Conservation (phyloP, 1,140 invertebrate genomes). For the Drosophila pallidifrons region DNA sequence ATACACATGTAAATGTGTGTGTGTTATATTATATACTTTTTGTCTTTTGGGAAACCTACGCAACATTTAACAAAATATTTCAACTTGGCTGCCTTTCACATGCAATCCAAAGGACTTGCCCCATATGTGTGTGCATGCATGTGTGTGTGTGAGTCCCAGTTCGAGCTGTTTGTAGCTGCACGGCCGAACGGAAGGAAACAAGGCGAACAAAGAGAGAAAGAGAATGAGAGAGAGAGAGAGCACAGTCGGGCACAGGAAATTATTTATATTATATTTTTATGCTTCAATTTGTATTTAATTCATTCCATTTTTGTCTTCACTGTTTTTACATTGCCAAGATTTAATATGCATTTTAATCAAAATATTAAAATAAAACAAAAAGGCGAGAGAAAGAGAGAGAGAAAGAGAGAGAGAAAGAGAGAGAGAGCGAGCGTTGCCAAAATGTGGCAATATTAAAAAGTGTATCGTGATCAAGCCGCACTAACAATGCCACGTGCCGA, state of each 20-base stretch:
- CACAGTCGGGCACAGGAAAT: constrained; percentile 72
- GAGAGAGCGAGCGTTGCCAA: constrained; percentile 21
- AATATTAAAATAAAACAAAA: constrained; percentile 52
- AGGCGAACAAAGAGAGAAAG: constrained; percentile 23
- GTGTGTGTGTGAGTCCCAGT: constrained; percentile 13
- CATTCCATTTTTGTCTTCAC: constrained; percentile 42
- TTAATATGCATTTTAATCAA: constrained; percentile 83
- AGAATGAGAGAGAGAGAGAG: constrained; percentile 21
- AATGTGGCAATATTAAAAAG: constrained; percentile 66
- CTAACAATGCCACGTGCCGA: constrained; percentile 42
- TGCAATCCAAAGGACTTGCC: constrained; percentile 29
- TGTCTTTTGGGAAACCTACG: constrained; percentile 55
- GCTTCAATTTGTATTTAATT: constrained; percentile 53
- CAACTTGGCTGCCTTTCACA: constrained; percentile 50
- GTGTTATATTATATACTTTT: constrained; percentile 31
- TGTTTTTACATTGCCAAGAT: constrained; percentile 58
- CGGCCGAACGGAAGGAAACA: constrained; percentile 67
- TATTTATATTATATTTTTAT: constrained; percentile 82
- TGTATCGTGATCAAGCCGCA: constrained; percentile 43
- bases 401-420: constrained; percentile 22
- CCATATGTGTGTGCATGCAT: neutral
- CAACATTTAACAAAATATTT: constrained; percentile 55
- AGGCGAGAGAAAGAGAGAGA: neutral
- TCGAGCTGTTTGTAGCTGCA: constrained; percentile 49
- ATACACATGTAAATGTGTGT: constrained; percentile 28